Evolutionary conservation across 1,140 invertebrate genomes (phyloP).

Genomic region (Hylyphantes graminicola): DNA sequence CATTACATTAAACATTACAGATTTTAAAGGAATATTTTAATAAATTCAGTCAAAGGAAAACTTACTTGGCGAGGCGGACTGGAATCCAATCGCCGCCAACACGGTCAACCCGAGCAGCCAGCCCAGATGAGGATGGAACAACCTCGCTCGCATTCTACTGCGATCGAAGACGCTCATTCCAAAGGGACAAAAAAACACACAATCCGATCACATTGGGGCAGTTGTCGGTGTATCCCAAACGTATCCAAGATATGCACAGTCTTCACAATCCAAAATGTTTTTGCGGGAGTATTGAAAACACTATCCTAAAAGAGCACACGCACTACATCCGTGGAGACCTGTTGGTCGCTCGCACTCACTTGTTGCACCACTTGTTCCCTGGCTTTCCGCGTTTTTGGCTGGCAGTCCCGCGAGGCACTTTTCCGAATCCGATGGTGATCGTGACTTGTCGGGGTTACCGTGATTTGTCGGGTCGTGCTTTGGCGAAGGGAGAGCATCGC

Average conservation of each 20-base stretch:
- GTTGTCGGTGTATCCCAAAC: not conserved
- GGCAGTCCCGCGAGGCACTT: too few relatives aligned
- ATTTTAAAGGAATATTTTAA: not conserved
- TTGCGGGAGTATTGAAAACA: too few relatives aligned
- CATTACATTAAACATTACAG: not conserved
- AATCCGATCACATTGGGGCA: slow-evolving; percentile 18
- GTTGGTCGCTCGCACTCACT: too few relatives aligned
- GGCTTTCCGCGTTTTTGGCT: too few relatives aligned
- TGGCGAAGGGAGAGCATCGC: too few relatives aligned
- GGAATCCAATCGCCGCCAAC: slow-evolving; percentile 24
- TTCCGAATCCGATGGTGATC: too few relatives aligned
- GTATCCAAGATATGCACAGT: slow-evolving; percentile 35
- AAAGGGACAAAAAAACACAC: not conserved
- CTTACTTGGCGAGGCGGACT: slow-evolving; percentile 13
- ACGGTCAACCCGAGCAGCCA: slow-evolving; percentile 40
- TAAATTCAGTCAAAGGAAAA: too few relatives aligned
- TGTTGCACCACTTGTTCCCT: too few relatives aligned
- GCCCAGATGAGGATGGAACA: slow-evolving; percentile 30
- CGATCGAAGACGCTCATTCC: slow-evolving; percentile 5
- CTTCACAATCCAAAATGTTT: not conserved
- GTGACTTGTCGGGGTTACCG: too few relatives aligned
- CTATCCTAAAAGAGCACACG: too few relatives aligned
- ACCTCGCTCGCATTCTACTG: not conserved
- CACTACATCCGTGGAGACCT: too few relatives aligned
- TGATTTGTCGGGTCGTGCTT: too few relatives aligned